Percentiles rank a stretch among this genome's conserved stretches.
These are phyloP conservation scores for Macropus fuliginosus DNA, from an alignment of 2,797 vertebrate species.

Conservation along the genomic window DNA sequence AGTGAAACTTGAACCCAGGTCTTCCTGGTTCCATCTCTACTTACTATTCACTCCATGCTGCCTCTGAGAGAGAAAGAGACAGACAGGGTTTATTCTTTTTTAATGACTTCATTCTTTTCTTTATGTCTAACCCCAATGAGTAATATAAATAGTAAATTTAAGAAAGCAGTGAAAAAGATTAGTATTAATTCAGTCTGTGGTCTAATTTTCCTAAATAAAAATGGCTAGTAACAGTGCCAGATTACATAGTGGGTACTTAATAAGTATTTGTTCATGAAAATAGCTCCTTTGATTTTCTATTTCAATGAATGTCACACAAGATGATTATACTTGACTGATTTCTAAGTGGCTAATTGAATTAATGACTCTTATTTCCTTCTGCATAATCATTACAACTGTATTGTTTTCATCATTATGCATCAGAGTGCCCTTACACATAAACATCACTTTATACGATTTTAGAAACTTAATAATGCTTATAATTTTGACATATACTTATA, in stretches of 20 bases:
- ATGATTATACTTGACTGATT: constrained; percentile 61
- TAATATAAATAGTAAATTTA: not conserved
- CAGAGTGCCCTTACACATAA: not conserved
- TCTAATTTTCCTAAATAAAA: constrained; percentile 1
- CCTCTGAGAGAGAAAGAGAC: not conserved
- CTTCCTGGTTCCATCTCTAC: not conserved
- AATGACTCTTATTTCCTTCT: constrained; percentile 37
- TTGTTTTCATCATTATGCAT: constrained; percentile 46
- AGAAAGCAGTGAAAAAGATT: not conserved
- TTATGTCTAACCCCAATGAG: not conserved
- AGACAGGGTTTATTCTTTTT: not conserved
- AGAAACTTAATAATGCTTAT: not conserved
- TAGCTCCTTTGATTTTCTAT: constrained; percentile 64
- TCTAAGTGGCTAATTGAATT: constrained; percentile 61
- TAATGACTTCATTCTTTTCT: not conserved
- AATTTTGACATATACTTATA: not conserved
- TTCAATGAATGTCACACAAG: constrained; percentile 56
- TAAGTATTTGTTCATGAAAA: constrained; percentile 61
- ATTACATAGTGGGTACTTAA: constrained; percentile 43
- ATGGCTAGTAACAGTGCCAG: constrained; percentile 14
- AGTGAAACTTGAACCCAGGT: not conserved
- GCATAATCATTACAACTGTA: constrained; percentile 39
- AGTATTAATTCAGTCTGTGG: not conserved
- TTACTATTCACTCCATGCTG: not conserved
- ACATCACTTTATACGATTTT: not conserved